Evolutionary conservation across 1,140 invertebrate species (phyloP).

Genomic region (Pachypsylla venusta): DNA sequence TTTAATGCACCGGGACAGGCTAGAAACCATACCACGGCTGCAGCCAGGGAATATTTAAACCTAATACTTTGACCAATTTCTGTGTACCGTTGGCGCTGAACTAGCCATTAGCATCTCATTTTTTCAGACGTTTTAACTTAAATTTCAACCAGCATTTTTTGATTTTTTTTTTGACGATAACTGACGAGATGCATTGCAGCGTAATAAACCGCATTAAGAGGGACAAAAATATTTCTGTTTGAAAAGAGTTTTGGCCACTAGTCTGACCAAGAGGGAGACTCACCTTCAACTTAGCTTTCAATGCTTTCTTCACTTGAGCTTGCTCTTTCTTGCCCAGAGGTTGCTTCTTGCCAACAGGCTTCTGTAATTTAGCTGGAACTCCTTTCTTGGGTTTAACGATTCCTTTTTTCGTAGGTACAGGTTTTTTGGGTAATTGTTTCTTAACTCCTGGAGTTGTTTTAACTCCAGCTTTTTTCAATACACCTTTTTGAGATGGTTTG

Average conservation of each 20-base stretch:
- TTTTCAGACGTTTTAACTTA: too few species aligned
- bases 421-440: constrained; percentile 25
- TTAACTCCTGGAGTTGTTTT: constrained; percentile 29
- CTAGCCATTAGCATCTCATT: neutral
- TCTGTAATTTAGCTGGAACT: constrained; percentile 27
- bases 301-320: constrained; percentile 36
- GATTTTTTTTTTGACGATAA: too few species aligned
- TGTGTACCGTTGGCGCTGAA: neutral
- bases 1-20: neutral
- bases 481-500: constrained; percentile 33
- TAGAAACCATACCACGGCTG: neutral
- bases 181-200: too few species aligned
- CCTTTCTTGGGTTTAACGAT: constrained; percentile 24
- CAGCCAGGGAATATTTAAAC: neutral
- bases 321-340: constrained; percentile 26
- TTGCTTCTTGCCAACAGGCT: constrained; percentile 24
- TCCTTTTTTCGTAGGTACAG: constrained; percentile 18
- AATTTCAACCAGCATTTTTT: too few species aligned
- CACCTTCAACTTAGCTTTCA: constrained; percentile 68
- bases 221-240: too few species aligned
- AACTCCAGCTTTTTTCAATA: constrained; percentile 34
- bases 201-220: too few species aligned
- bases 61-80: neutral
- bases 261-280: too few species aligned
- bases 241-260: too few species aligned